Conservation (phyloP, 1,140 invertebrate genomes). For the Tetranychus cinnabarinus region DNA sequence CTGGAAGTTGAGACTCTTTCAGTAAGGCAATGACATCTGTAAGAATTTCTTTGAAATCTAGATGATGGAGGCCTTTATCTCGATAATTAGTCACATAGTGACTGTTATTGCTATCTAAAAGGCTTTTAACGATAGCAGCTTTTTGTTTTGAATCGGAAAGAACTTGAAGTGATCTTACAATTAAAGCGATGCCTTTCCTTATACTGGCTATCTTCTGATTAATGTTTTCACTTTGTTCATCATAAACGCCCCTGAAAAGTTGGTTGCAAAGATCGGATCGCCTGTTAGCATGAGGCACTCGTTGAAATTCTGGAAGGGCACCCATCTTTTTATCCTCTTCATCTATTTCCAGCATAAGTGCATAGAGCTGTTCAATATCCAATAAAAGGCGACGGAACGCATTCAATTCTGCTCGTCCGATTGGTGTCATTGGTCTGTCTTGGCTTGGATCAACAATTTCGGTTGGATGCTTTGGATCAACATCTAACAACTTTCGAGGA, state of each 20-base stretch:
- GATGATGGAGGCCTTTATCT: too few relatives aligned
- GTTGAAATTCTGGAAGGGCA: constrained; percentile 11
- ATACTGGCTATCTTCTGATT: constrained; percentile 7
- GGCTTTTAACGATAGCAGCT: background rate
- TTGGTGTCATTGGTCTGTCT: background rate
- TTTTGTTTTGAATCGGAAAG: background rate
- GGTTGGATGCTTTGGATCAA: constrained; percentile 23
- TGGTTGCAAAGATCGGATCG: constrained; percentile 8
- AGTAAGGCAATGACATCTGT: too few relatives aligned
- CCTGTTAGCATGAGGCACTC: constrained; percentile 6
- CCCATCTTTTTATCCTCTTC: constrained; percentile 25
- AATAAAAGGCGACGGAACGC: constrained; percentile 8
- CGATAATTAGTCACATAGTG: too few relatives aligned
- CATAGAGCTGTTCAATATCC: constrained; percentile 14
- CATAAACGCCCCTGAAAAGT: constrained; percentile 10
- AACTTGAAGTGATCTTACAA: constrained; percentile 6
- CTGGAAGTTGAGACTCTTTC: too few relatives aligned
- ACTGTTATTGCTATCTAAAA: background rate
- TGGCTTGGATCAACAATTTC: constrained; percentile 11
- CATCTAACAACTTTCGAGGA: constrained; percentile 67
- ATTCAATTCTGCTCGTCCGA: constrained; percentile 18
- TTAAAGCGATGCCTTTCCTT: constrained; percentile 9
- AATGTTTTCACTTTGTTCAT: background rate
- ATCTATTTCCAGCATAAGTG: constrained; percentile 14
- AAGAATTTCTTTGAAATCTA: too few relatives aligned